phyloP scores from a whole-genome alignment of 2,797 vertebrate genomes.

The Amblyopsis hoosieri region DNA sequence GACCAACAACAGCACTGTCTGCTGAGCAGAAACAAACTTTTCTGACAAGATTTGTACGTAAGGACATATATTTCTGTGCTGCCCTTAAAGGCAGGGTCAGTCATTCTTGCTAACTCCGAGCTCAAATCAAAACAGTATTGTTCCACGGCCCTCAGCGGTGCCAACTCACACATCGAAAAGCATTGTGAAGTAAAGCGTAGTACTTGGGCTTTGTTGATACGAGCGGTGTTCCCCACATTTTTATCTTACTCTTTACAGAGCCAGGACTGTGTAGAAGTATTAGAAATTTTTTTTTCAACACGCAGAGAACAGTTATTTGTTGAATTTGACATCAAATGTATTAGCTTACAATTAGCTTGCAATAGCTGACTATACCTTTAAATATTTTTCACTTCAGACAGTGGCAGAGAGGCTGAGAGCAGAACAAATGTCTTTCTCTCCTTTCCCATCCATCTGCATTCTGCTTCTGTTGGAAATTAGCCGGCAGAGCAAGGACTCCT shows the following conservation, averaged over 20 bases:
- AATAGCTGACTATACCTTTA: slow-evolving; percentile 10
- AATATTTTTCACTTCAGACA: slow-evolving; percentile 21
- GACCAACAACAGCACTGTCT: slow-evolving; percentile 40
- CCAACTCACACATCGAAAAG: too few species aligned
- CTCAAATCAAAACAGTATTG: too few species aligned
- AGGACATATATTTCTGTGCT: slow-evolving; percentile 33
- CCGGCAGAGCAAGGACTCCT: slow-evolving; percentile 66
- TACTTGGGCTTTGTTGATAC: too few species aligned
- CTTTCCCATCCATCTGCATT: slow-evolving; percentile 28
- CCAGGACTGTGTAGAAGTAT: too few species aligned
- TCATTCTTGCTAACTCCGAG: too few species aligned
- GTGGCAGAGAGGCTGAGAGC: slow-evolving; percentile 31
- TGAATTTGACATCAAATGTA: too few species aligned
- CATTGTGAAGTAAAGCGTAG: too few species aligned
- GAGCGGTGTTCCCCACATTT: too few species aligned
- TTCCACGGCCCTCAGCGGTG: too few species aligned
- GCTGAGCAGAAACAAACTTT: slow-evolving; percentile 53
- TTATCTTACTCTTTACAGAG: too few species aligned
- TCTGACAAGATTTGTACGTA: slow-evolving; percentile 52
- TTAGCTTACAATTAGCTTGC: neutral
- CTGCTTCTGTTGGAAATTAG: slow-evolving; percentile 62
- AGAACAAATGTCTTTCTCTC: slow-evolving; percentile 15
- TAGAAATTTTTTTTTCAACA: too few species aligned
- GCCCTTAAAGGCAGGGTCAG: slow-evolving; percentile 26
- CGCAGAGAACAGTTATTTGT: too few species aligned